These are phyloP conservation scores for Nasonia longicornis DNA, from an alignment of 1,140 invertebrate species.

Conservation along the genomic window DNA sequence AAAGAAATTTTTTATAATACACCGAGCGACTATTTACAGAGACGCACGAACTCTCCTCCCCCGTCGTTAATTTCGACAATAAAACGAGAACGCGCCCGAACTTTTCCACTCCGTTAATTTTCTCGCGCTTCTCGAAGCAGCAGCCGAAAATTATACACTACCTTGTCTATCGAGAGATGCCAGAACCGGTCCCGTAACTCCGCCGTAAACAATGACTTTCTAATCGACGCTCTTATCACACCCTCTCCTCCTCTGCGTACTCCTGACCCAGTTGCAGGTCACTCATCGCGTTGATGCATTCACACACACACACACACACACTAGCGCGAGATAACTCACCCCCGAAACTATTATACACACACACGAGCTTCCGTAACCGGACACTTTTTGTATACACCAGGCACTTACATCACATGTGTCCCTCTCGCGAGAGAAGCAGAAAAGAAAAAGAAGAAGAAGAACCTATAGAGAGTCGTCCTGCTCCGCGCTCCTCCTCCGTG, in stretches of 20 bases:
- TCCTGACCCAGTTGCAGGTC: constrained; percentile 1
- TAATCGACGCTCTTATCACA: constrained; percentile 44
- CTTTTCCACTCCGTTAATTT: background rate
- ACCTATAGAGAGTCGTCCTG: constrained; percentile 39
- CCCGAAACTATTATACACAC: background rate
- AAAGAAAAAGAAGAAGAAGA: constrained; percentile 27
- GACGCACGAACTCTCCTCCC: too few species aligned
- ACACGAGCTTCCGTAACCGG: constrained; percentile 14
- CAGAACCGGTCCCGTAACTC: constrained; percentile 41
- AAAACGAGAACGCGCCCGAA: background rate
- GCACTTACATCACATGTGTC: constrained; percentile 31
- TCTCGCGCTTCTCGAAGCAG: background rate
- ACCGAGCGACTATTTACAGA: background rate
- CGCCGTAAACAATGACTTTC: constrained; percentile 57
- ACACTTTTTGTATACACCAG: constrained; percentile 12
- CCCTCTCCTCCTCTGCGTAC: background rate
- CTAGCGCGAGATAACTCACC: background rate
- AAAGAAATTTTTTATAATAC: too few species aligned
- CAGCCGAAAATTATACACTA: background rate
- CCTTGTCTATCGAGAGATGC: background rate
- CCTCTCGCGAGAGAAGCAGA: constrained; percentile 37
- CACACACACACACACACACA: background rate
- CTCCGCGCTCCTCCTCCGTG: constrained; percentile 44
- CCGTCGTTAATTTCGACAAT: background rate
- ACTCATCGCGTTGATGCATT: background rate